Evolutionary conservation across 92 coral and sea anemone species (phyloP), one percentile per base, ranked within the genome.

Genomic region (Actinostola sp.): DNA sequence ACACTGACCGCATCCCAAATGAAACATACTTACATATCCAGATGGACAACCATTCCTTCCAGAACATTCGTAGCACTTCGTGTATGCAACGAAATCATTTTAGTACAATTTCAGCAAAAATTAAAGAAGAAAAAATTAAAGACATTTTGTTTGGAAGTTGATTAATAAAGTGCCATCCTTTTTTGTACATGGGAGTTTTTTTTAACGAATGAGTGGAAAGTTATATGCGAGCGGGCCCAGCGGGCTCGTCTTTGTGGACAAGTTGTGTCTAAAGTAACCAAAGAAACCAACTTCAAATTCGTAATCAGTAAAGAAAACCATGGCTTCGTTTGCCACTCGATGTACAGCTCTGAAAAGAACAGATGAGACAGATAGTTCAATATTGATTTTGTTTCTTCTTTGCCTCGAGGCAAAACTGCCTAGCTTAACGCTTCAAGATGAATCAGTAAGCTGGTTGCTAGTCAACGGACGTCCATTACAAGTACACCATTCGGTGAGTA

Each of bases 361-460:
- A 36, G 42, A 36, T 4, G 42, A n/a, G n/a, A n/a, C 11, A 4
- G 42, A 4, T 11, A 36, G 9, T 57, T 30, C 13, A 57, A 57
- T 57, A 57, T 57, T 57, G 63, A 29, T 57, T 57, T 3, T 57
- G 63, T 27, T 2, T 6, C 23, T 27, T 30, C 15, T 57, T 13
- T 16, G 32, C 38, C 63, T 30, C n/a, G 38, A 30, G 39, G 63
- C 38, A 28, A 57, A 57, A 27, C 10, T 36, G n/a, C n/a, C n/a
- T n/a, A n/a, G n/a, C 11, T 36, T 36, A 36, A 36, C 42, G 42
- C 4, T 36, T 36, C 42, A 4, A 4, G 6, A n/a, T n/a, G n/a
- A n/a, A n/a, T 11, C 63, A 17, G n/a, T 21, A 57, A 28, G 5
- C 63, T 28, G 27, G 63, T 57, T 57, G 63, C 63, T 57, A 57